phyloP scores from a whole-genome alignment of 1,140 invertebrate genomes.

The Drosophila pallidifrons region DNA sequence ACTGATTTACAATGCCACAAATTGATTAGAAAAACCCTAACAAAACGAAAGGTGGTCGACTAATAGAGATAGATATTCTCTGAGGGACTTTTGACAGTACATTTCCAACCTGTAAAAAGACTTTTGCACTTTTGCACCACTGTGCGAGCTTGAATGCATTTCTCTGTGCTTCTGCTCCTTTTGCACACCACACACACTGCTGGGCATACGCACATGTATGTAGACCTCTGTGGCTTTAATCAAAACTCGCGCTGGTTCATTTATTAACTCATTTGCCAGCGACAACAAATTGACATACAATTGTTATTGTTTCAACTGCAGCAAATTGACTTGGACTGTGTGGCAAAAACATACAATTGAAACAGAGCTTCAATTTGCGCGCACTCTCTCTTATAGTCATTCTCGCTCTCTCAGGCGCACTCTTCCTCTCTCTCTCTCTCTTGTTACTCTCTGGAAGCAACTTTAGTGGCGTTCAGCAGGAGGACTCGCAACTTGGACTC shows the following conservation, averaged over 20 bases:
- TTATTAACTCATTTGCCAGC: constrained; percentile 82
- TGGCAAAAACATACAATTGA: constrained; percentile 31
- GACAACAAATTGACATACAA: constrained; percentile 73
- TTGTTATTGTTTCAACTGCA: constrained; percentile 83
- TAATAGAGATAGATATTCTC: too few species aligned
- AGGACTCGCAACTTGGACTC: constrained; percentile 60
- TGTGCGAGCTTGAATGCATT: constrained; percentile 41
- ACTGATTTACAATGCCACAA: too few species aligned
- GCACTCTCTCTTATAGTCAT: constrained; percentile 34
- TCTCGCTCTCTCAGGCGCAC: constrained; percentile 10
- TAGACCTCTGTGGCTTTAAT: constrained; percentile 22
- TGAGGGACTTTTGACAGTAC: too few species aligned
- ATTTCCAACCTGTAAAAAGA: too few species aligned
- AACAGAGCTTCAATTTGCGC: constrained; percentile 51
- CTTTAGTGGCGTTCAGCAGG: constrained; percentile 35
- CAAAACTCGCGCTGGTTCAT: constrained; percentile 46
- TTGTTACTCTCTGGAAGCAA: constrained; percentile 26
- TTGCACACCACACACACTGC: constrained; percentile 7
- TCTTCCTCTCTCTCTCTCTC: constrained; percentile 7
- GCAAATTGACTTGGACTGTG: constrained; percentile 65
- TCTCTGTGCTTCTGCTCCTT: constrained; percentile 18
- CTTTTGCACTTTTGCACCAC: constrained; percentile 2
- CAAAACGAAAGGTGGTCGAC: too few species aligned
- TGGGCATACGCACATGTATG: constrained; percentile 20
- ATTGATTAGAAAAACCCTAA: too few species aligned